Evolutionary conservation across 2,797 vertebrate species (phyloP).

Genomic region (Pelodytes ibericus): DNA sequence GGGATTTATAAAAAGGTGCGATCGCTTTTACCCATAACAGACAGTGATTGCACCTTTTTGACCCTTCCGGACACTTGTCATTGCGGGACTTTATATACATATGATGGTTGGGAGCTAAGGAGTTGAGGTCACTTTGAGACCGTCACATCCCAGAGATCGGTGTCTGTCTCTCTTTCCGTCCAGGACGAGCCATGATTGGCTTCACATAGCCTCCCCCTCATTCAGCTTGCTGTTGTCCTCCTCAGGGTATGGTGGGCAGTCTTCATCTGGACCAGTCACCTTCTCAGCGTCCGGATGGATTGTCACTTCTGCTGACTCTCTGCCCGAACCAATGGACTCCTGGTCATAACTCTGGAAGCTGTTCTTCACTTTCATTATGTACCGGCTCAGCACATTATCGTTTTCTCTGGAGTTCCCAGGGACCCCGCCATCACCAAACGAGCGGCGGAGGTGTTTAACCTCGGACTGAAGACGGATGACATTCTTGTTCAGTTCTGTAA

Average conservation of each 20-base stretch:
- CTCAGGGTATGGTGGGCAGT: slow-evolving; percentile 46
- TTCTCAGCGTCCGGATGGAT: slow-evolving; percentile 56
- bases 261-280: slow-evolving; percentile 17
- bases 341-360: slow-evolving; percentile 79
- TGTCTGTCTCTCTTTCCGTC: neutral
- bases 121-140: too few species aligned
- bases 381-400: slow-evolving; percentile 79
- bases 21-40: too few species aligned
- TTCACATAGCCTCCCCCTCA: slow-evolving; percentile 2
- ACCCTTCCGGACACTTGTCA: too few species aligned
- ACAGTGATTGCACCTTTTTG: too few species aligned
- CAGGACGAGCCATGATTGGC: neutral
- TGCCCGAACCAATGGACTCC: slow-evolving; percentile 16
- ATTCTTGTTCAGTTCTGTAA: slow-evolving; percentile 85
- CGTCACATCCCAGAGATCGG: neutral
- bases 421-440: slow-evolving; percentile 56
- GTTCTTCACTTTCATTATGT: slow-evolving; percentile 82
- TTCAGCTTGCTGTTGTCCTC: neutral
- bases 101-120: too few species aligned
- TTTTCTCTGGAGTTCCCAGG: slow-evolving; percentile 52
- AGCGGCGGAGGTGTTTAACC: slow-evolving; percentile 72
- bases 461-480: slow-evolving; percentile 78
- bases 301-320: slow-evolving; percentile 53
- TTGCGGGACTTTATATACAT: too few species aligned
- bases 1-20: too few species aligned